Conservation (phyloP, 2,113 vertebrate genomes). For the Camelus bactrianus region DNA sequence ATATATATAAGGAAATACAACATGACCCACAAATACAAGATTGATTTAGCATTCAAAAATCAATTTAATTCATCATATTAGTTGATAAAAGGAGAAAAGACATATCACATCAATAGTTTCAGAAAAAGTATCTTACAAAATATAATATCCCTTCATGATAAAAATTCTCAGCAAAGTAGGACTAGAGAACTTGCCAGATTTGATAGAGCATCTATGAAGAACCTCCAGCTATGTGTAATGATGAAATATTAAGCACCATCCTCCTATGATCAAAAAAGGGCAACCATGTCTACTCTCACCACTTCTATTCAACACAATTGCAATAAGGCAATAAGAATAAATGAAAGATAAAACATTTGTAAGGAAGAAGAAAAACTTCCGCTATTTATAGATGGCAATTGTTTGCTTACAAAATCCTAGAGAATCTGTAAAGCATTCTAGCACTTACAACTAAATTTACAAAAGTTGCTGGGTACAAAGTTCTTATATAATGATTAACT, state of each 20-base stretch:
- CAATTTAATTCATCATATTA: no score
- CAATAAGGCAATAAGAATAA: not conserved
- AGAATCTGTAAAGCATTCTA: not conserved
- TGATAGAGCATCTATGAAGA: no score
- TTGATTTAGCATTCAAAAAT: no score
- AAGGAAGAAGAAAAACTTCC: not conserved
- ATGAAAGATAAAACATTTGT: not conserved
- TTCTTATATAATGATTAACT: not conserved
- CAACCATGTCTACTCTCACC: not conserved
- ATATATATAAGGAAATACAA: no score
- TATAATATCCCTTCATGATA: no score
- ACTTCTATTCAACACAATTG: not conserved
- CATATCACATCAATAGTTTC: no score
- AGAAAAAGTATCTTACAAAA: not conserved
- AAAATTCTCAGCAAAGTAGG: no score
- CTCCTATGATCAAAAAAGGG: not conserved
- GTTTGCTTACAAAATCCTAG: not conserved
- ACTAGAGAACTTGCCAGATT: no score
- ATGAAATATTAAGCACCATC: not conserved
- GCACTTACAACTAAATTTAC: not conserved
- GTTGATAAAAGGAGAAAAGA: no score
- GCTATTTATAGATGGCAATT: not conserved
- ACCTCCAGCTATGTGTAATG: no score
- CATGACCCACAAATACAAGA: no score
- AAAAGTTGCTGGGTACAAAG: not conserved